A percentile compares a stretch with the other conserved stretches of the same genome.
phyloP scores from a whole-genome alignment of 1,140 invertebrate species.

The Cyclina sinensis region DNA sequence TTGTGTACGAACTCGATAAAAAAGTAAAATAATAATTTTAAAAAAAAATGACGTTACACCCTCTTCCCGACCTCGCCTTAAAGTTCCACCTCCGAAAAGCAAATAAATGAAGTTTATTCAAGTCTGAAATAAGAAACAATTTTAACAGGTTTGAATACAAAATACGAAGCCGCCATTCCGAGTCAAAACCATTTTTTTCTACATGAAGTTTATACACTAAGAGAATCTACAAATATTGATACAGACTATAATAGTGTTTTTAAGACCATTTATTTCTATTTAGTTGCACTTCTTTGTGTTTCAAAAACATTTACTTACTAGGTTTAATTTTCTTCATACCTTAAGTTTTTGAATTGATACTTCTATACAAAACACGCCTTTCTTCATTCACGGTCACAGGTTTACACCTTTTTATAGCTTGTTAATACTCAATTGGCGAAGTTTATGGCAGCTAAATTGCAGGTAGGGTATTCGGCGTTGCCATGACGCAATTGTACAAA shows the following conservation, averaged over 20 bases:
- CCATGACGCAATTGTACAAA: background rate
- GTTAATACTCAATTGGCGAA: background rate
- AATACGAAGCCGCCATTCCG: too few species aligned
- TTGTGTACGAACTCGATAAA: too few species aligned
- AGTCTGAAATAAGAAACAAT: too few species aligned
- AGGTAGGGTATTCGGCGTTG: background rate
- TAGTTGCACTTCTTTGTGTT: background rate
- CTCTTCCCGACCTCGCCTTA: too few species aligned
- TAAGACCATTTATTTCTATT: background rate
- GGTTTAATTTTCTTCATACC: background rate
- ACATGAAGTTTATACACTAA: background rate
- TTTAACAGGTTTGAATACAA: too few species aligned
- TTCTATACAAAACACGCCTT: background rate
- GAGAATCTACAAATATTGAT: conserved; percentile 12
- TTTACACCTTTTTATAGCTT: background rate
- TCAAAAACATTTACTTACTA: conserved; percentile 22
- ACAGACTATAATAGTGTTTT: background rate
- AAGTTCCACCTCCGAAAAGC: too few species aligned
- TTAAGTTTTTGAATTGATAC: conserved; percentile 1
- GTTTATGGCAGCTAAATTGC: background rate
- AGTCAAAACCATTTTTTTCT: too few species aligned
- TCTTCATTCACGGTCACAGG: background rate
- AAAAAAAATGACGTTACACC: too few species aligned
- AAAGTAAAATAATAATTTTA: too few species aligned
- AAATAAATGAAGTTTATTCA: too few species aligned